These are phyloP conservation scores for Campylorhamphus procurvoides DNA, from an alignment of 2,113 vertebrate genomes.

Conservation along the genomic window DNA sequence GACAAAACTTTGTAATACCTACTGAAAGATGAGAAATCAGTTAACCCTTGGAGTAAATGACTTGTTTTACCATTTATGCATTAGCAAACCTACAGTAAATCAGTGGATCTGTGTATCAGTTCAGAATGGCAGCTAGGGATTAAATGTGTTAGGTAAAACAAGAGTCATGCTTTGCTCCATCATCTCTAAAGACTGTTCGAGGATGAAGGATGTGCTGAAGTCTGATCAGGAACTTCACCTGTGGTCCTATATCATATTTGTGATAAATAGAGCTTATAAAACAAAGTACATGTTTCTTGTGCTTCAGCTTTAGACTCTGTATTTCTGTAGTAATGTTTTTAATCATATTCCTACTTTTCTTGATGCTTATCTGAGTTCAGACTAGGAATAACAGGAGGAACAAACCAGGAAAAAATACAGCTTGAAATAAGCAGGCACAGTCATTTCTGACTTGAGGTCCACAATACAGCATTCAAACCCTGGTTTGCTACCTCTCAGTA, in stretches of 20 bases:
- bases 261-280: not conserved
- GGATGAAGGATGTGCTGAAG: not conserved
- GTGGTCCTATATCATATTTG: not conserved
- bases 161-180: accelerated
- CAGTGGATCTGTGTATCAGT: not conserved
- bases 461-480: not conserved
- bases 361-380: not conserved
- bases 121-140: not conserved
- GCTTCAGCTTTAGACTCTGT: not conserved
- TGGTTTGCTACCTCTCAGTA: accelerated
- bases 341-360: not conserved
- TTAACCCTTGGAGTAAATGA: not conserved
- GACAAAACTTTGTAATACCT: not conserved
- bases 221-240: not conserved
- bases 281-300: not conserved
- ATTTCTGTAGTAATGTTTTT: not conserved
- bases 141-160: not conserved
- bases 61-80: not conserved
- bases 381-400: not conserved
- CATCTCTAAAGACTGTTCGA: not conserved
- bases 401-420: not conserved
- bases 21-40: not conserved
- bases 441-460: not conserved
- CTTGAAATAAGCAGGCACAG: not conserved
- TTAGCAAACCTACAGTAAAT: not conserved